A percentile compares a stretch with the other conserved stretches of the same genome.
phyloP scores from a whole-genome alignment of 2,113 vertebrate genomes.

The Pteropus alecto region DNA sequence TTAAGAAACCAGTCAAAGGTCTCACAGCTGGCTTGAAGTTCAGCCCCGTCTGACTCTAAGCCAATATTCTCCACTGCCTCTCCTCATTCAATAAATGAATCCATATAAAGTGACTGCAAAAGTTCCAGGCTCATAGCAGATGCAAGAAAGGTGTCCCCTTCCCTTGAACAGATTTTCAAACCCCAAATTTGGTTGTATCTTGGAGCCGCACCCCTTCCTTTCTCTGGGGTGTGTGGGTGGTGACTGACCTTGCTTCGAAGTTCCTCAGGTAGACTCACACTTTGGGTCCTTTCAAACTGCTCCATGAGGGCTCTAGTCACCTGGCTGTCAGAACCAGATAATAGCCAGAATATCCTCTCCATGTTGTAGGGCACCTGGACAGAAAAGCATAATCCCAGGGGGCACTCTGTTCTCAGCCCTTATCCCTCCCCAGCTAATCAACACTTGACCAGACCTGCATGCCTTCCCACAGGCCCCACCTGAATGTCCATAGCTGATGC shows the following conservation, averaged over 20 bases:
- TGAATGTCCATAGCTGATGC: conserved; percentile 97
- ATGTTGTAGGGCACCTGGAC: conserved; percentile 94
- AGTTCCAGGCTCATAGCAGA: background rate
- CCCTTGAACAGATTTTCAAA: background rate
- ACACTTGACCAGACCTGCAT: background rate
- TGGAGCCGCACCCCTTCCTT: background rate
- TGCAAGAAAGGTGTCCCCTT: background rate
- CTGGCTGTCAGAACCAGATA: conserved; percentile 81
- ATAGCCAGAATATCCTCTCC: conserved; percentile 95
- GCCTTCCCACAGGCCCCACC: conserved; percentile 74
- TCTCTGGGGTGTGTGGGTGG: fast-evolving
- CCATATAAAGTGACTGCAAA: background rate
- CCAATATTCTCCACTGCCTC: background rate
- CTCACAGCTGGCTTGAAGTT: background rate
- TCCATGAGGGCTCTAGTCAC: conserved; percentile 89
- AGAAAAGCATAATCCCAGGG: background rate
- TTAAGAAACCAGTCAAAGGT: background rate
- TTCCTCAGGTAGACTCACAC: conserved; percentile 79
- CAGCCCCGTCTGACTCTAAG: background rate
- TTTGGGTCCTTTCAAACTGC: conserved; percentile 84
- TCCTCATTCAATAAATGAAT: background rate
- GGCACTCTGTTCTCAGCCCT: background rate
- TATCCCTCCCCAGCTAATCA: background rate
- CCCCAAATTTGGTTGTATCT: background rate
- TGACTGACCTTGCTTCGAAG: conserved; percentile 82